Evolutionary conservation across 2,888 invertebrate species (phyloP), one percentile per base, ranked within the genome.

Genomic region (Eupithecia exiguata): DNA sequence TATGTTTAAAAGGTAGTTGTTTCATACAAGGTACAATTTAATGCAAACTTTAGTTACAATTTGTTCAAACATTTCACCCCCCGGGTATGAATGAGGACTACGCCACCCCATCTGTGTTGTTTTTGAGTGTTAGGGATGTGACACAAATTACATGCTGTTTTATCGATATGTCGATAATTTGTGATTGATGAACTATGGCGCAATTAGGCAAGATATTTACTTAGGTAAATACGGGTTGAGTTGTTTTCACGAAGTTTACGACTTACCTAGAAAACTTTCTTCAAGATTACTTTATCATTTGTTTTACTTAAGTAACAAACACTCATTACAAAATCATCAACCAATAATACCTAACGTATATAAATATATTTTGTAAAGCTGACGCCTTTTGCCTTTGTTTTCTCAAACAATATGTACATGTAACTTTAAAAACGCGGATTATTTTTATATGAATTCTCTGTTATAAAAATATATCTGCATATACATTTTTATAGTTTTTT

Each of bases 51-150:
- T 70, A 79, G 71, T 77, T 75, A 78, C 78, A 81, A 81, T 83
- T 83, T 78, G 77, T 77, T 71, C 68, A 74, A 74, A 78, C 71
- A 77, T 46, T 74, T 74, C 67, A 72, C 77, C 78, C 83, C 79
- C 77, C 71, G 3, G 68, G 65, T 72, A 74, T 68, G 74, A 70
- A 75, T 78, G 72, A 73, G 49, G 74, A 77, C 21, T 58, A 46
- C 61, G 68, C 58, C 58, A 76, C 74, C 75, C 77, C 74, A 72
- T 36, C 69, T 66, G 72, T 84, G 83, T 86, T 85, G 85, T 84
- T 87, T 82, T 82, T 71, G 73, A 84, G 81, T 78, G 77, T 49
- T 84, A 88, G 88, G 81, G 86, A 72, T 80, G 84, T 69, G 79
- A 71, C 69, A 66, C 61, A 68, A 75, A 68, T 79, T 67, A 77